Base-by-base conservation (phyloP, 2,888 invertebrate species). In the Crioceris asparagi region DNA sequence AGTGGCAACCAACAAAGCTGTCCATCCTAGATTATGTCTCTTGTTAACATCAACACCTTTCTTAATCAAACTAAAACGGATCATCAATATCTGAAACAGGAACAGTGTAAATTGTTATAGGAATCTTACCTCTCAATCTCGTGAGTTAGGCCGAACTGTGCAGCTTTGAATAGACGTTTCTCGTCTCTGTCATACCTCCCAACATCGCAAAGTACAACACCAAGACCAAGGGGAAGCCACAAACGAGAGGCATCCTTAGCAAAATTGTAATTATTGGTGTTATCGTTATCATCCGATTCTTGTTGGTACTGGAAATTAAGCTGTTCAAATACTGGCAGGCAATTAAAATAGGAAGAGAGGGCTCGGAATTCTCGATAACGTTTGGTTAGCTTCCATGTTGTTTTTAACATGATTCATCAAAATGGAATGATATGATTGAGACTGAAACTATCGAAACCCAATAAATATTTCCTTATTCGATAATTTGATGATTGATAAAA, bases 1-100 rank as follows among this genome's bases (percentile, higher is more conserved):
- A 7, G 83, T 81, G 21, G 91, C 91, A 32, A 79, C 75, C 67
- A 88, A 87, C 19, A 92, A 68, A 17, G 87, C 75, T 10, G 86
- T 87, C 91, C 92, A 92, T 33, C 92, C 92, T 31, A 88, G 67
- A 17, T 69, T 53, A 66, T 91, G 90, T 10, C 81, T 70, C 32
- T 63, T 57, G 66, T 91, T 85, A 1, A 81, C 70, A 52, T 77
- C 70, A 10, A 71, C 55, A 25, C 71, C 71, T 36, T 65, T 64
- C 7, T 64, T 61, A 15, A 67, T 56, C 29, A 68, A 55, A 56
- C 71, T 50, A 32, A 29, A 46, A 45, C 2, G 19, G n/a, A 4
- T n/a, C n/a, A 32, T 10, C 8, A 3, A 17, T n/a, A n/a, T n/a
- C n/a, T n/a, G n/a, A n/a, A n/a, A n/a, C n/a, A n/a, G n/a, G n/a